Conservation (phyloP, 2,888 invertebrate genomes). For the Caenorhabditis sp. region DNA sequence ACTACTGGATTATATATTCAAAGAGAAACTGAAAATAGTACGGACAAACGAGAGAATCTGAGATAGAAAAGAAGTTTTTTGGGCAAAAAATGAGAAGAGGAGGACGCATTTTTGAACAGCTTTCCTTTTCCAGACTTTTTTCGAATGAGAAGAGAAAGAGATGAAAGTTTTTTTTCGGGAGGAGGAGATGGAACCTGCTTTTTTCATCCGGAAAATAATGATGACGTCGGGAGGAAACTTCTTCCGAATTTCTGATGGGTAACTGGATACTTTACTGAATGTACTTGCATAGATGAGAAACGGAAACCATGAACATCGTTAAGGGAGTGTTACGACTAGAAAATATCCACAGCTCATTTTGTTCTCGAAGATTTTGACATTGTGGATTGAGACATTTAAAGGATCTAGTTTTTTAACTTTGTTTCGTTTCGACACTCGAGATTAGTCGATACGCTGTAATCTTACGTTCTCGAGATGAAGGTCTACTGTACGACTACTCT, state of each 20-base stretch:
- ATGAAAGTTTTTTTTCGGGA: conserved; percentile 4
- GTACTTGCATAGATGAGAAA: too few species aligned
- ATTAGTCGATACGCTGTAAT: too few species aligned
- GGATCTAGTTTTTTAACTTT: too few species aligned
- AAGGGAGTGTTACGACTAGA: too few species aligned
- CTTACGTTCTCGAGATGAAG: too few species aligned
- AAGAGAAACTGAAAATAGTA: conserved; percentile 32
- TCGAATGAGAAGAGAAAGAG: conserved; percentile 11
- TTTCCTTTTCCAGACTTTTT: conserved; percentile 42
- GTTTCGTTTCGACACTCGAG: too few species aligned
- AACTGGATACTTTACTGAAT: not conserved
- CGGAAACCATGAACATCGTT: too few species aligned
- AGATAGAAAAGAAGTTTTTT: conserved; percentile 46
- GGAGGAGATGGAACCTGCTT: conserved; percentile 5
- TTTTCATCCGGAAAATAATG: conserved; percentile 11
- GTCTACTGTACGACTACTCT: too few species aligned
- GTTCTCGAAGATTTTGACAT: not conserved
- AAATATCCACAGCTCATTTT: not conserved
- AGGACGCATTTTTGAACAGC: conserved; percentile 53
- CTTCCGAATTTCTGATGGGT: conserved; percentile 3
- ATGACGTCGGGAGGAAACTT: conserved; percentile 15
- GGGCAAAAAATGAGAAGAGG: conserved; percentile 4
- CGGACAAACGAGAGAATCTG: conserved; percentile 22
- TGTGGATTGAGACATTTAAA: too few species aligned
- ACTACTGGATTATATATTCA: conserved; percentile 54